Evolutionary conservation across 1,140 invertebrate genomes (phyloP), one percentile per base, ranked within the genome.

Genomic region (Pissodes strobi): DNA sequence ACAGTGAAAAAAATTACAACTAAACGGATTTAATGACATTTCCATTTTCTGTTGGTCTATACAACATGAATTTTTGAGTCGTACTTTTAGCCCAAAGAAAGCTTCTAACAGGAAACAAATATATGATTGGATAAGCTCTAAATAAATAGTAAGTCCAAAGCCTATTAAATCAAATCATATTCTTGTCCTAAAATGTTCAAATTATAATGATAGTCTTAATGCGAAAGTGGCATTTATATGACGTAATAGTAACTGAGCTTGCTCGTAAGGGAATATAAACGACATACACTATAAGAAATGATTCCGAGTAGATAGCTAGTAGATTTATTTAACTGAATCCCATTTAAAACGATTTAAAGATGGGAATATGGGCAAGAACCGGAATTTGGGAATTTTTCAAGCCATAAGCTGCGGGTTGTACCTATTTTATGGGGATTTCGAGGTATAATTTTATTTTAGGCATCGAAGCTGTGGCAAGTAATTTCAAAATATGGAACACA

Each of bases 81-180:
- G n/a, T 22, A 19, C 17, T 6, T 12, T 34, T 34, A 12, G 12
- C 12, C 13, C 5, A 17, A 25, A 23, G 21, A 12, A 53, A 55
- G 23, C 27, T 27, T 37, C 27, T 13, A 64, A 45, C 43, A 60
- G 39, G 37, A 5, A 64, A 64, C 61, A 64, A 56, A 64, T 56
- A 56, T 61, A 61, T 61, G 58, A 61, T 61, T 61, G n/a, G 43
- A 49, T 19, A 15, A 9, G 17, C 22, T 13, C 18, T 30, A 25
- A 61, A 57, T 64, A 64, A 64, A 64, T 57, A 62, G 67, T 71
- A 74, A 70, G 70, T 67, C 69, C 70, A 73, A 74, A 76, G 69
- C 75, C 72, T 72, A 68, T 72, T 51, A 60, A n/a, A n/a, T n/a
- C 34, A 53, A 60, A 55, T 52, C 58, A 61, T 52, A 61, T 52